Conservation (phyloP, 2,113 vertebrate genomes). For the Apodemus speciosus region DNA sequence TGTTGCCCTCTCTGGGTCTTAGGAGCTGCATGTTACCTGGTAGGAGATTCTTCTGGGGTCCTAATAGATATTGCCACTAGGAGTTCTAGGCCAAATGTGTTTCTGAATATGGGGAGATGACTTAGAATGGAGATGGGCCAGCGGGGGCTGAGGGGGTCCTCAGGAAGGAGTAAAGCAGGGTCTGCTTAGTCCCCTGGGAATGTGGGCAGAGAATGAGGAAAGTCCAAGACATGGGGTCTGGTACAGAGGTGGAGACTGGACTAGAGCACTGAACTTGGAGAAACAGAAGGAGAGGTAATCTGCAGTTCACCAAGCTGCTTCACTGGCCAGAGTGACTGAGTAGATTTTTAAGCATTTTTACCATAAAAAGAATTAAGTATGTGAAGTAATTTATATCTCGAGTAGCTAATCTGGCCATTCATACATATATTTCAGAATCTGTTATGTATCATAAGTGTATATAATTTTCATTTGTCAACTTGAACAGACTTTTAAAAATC, state of each 20-base stretch:
- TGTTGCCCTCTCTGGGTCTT: not conserved
- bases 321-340: not conserved
- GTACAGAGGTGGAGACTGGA: not conserved
- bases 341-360: constrained; percentile 8
- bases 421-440: constrained; percentile 4
- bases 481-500: not conserved
- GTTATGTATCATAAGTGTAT: not conserved
- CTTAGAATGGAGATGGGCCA: not conserved
- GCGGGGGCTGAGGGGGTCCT: not conserved
- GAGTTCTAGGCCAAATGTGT: not conserved
- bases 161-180: not conserved
- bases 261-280: not conserved
- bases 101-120: not conserved
- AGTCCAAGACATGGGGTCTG: not conserved
- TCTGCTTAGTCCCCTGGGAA: not conserved
- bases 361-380: not conserved
- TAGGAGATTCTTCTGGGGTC: not conserved
- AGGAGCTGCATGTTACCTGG: not conserved
- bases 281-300: not conserved
- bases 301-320: not conserved
- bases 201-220: too few species aligned
- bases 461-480: not conserved
- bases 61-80: not conserved
- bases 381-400: not conserved
- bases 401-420: not conserved